Base-by-base conservation (phyloP, 2,113 vertebrate genomes). In the Bubo scandiacus region DNA sequence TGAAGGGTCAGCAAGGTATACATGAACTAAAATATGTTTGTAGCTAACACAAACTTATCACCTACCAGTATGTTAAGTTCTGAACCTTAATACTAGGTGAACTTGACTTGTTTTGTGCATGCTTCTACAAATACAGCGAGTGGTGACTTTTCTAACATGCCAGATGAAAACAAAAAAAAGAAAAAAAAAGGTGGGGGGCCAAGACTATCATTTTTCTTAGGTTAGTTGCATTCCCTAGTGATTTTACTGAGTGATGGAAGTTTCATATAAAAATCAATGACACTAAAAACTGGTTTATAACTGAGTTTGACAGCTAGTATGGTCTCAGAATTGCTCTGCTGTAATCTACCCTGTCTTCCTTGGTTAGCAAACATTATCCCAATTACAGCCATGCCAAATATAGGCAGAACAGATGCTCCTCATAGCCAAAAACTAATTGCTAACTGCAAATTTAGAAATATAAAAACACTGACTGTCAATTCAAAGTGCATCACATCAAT, bases 231-330 rank as follows among this genome's bases (percentile, higher is more conserved):
- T 71, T 94, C 47, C 66, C 30, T 42, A 36, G n/a, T 63, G 73
- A 65, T 89, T 89, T n/a, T 68, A 3, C 12, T 67, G 38, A 91
- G n/a, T 74, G 52, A 85, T 85, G 22, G 70, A 91, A 52, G 54
- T 55, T 95, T 87, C 52, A 54, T 82, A 61, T 82, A 80, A 94
- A 85, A 70, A 90, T 72, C 90, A 91, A 49, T 94, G 84, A 58
- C 81, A 92, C 57, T 80, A 70, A 93, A 96, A 90, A 87, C 70
- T 82, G 73, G 61, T 87, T 91, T 95, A 87, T 93, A 94, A 96
- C 68, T 84, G 57, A 85, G 26, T 47, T 73, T 94, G 91, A 89
- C 73, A 90, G 73, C 15, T 65, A 93, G 17, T 75, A 58, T 54
- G 70, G 45, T 80, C 21, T 90, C 70, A 68, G 61, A 82, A 95